Evolutionary conservation across 2,888 invertebrate species (phyloP), one percentile per base, ranked within the genome.

Genomic region (Cheilosia urbana): DNA sequence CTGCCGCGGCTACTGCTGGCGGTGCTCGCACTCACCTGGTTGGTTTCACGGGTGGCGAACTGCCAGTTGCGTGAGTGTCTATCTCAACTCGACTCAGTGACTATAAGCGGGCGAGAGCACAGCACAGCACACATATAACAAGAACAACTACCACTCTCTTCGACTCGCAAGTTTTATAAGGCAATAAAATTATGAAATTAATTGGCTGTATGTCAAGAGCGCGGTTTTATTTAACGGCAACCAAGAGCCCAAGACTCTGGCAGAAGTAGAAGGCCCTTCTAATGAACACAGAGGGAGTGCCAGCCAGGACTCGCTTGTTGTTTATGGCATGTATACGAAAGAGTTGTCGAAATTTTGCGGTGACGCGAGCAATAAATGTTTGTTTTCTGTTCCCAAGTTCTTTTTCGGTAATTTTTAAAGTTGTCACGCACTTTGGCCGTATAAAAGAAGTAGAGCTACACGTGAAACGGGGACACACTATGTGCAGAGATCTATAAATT

Each of bases 181-280:
- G 81, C 81, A 81, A 81, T 85, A 72, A 85, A 85, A 68, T 77
- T 85, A 77, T 85, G 81, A 73, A 77, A 81, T 68, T 81, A 85
- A 85, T 85, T 85, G 76, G 68, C 57, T 81, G 81, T 81, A 85
- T 85, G 80, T 76, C 84, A 80, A 85, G 80, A 62, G 37, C 76
- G 71, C 66, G 71, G 77, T 77, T 78, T 82, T 77, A 51, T 76
- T 68, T 53, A 60, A 55, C 58, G 49, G 68, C 49, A 24, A 7
- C 47, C n/a, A n/a, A 51, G 34, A 15, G 21, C 51, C 17, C 27
- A 55, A 68, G 66, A 55, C 37, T 62, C n/a, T 34, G 60, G 13
- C 21, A 6, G 3, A 30, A 15, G 15, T 30, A 45, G 37, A 37
- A 37, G 47, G 17, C 24, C 51, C 51, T 13, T 51, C 51, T 73